These are phyloP conservation scores for Conopomorpha cramerella DNA, from an alignment of 1,140 invertebrate genomes.

Conservation along the genomic window DNA sequence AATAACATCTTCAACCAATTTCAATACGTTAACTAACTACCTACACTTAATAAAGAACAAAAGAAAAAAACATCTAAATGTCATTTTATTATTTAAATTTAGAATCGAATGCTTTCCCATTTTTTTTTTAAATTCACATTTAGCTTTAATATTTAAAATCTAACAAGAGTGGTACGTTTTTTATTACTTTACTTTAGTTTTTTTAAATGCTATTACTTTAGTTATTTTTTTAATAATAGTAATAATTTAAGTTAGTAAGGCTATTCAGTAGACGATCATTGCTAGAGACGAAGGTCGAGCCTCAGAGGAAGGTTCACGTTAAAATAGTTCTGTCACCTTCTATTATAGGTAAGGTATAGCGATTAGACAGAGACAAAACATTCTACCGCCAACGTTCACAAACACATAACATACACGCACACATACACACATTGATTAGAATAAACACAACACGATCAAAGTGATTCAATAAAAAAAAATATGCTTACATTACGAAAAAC, in stretches of 20 bases:
- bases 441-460: background rate
- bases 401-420: slow-evolving; percentile 21
- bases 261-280: slow-evolving; percentile 40
- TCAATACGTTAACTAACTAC: too few species aligned
- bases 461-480: slow-evolving; percentile 1
- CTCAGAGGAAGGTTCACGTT: too few species aligned
- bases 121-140: slow-evolving; percentile 42
- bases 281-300: too few species aligned
- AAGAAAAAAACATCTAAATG: slow-evolving; percentile 34
- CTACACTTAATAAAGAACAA: slow-evolving; percentile 7
- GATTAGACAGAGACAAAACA: too few species aligned
- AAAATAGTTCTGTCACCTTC: too few species aligned
- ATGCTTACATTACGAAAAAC: too few species aligned
- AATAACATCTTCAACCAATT: too few species aligned
- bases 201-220: background rate
- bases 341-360: too few species aligned
- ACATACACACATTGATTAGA: slow-evolving; percentile 1
- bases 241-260: slow-evolving; percentile 53
- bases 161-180: slow-evolving; percentile 30
- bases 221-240: slow-evolving; percentile 30
- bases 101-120: slow-evolving; percentile 57
- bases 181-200: slow-evolving; percentile 19
- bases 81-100: slow-evolving; percentile 58
- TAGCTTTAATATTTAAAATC: slow-evolving; percentile 33
- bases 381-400: too few species aligned